Conservation (phyloP, 1,140 invertebrate species). For the Carposina sasakii region DNA sequence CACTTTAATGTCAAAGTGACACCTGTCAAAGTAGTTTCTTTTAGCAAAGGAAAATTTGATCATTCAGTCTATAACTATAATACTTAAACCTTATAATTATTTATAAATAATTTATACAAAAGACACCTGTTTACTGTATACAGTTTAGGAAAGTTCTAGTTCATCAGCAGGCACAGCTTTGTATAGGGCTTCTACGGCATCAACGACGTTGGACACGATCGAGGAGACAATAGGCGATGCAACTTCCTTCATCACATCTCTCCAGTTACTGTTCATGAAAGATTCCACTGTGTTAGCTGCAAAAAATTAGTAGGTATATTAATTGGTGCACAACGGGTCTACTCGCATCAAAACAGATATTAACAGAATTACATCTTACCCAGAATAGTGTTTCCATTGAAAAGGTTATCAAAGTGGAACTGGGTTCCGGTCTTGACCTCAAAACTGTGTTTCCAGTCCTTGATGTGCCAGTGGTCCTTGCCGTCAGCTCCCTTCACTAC, state of each 20-base stretch:
- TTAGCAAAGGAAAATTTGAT: no score
- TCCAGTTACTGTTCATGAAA: slow-evolving; percentile 54
- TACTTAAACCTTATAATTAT: not conserved
- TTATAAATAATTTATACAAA: not conserved
- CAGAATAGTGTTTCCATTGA: slow-evolving; percentile 71
- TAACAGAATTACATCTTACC: slow-evolving; percentile 40
- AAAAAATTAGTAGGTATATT: slow-evolving; percentile 15
- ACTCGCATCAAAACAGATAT: not conserved
- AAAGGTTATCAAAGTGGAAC: slow-evolving; percentile 69
- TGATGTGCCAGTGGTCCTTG: slow-evolving; percentile 54
- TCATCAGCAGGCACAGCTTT: slow-evolving; percentile 30
- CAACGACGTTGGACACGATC: slow-evolving; percentile 29
- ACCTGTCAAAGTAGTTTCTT: no score
- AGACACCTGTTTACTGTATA: not conserved
- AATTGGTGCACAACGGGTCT: not conserved
- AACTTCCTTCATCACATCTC: slow-evolving; percentile 50
- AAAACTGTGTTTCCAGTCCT: slow-evolving; percentile 36
- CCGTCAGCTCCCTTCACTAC: slow-evolving; percentile 43
- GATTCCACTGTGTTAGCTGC: slow-evolving; percentile 40
- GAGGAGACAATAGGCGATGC: slow-evolving; percentile 38
- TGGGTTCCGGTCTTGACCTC: slow-evolving; percentile 38
- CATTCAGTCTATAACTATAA: no score
- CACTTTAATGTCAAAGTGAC: no score
- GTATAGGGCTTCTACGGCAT: slow-evolving; percentile 33
- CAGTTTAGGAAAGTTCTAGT: slow-evolving; percentile 20